Evolutionary conservation across 1,140 invertebrate species (phyloP).

Genomic region (Drosophila eugracilis): DNA sequence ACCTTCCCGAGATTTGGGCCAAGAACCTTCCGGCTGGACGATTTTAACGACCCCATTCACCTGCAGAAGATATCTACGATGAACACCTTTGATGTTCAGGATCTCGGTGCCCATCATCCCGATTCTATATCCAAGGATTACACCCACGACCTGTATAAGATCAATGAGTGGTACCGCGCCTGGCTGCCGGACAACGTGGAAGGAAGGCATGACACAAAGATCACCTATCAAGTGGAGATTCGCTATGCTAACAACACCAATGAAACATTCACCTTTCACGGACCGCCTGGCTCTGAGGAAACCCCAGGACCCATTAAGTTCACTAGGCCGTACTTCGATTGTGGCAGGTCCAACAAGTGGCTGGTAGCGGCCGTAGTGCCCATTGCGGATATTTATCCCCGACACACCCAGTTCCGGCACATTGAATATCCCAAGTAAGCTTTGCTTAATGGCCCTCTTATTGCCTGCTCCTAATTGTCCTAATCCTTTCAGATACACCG

Average conservation of each 20-base stretch:
- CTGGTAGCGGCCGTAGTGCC: slow-evolving; percentile 96
- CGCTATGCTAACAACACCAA: slow-evolving; percentile 98
- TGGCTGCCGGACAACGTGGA: slow-evolving; percentile 95
- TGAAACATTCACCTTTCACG: slow-evolving; percentile 97
- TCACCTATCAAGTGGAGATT: slow-evolving; percentile 95
- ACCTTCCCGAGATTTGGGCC: slow-evolving; percentile 98
- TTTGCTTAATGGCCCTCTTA: not conserved
- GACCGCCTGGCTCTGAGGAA: slow-evolving; percentile 95
- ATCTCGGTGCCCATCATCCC: slow-evolving; percentile 92
- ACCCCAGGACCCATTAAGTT: slow-evolving; percentile 95
- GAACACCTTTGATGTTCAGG: slow-evolving; percentile 93
- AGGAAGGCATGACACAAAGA: slow-evolving; percentile 96
- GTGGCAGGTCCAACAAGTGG: slow-evolving; percentile 98
- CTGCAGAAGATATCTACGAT: slow-evolving; percentile 95
- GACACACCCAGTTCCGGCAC: slow-evolving; percentile 97
- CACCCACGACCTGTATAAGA: slow-evolving; percentile 94
- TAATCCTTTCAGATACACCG: slow-evolving; percentile 91
- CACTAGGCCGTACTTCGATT: slow-evolving; percentile 98
- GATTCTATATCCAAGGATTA: slow-evolving; percentile 94
- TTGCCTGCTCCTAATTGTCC: not conserved
- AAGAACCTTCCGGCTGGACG: slow-evolving; percentile 94
- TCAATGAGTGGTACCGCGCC: slow-evolving; percentile 96
- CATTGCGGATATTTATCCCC: slow-evolving; percentile 97
- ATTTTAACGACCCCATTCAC: slow-evolving; percentile 97
- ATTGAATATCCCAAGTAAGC: slow-evolving; percentile 97